A percentile compares a stretch with the other conserved stretches of the same genome.
Evolutionary conservation across 2,113 vertebrate species (phyloP).

Genomic region (Brachyistius frenatus): DNA sequence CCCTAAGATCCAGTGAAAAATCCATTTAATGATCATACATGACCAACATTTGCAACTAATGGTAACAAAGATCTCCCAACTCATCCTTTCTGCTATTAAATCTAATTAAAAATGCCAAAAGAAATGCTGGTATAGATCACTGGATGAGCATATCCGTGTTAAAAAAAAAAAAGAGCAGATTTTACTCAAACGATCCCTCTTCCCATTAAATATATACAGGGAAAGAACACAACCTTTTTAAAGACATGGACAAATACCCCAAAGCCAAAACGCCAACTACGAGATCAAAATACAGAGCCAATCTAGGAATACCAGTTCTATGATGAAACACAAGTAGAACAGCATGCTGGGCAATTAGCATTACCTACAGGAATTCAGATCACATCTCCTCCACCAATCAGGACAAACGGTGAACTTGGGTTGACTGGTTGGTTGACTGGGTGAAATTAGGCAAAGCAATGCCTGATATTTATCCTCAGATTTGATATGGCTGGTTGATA

Average conservation of each 20-base stretch:
- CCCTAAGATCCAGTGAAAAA: not conserved
- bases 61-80: not conserved
- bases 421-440: constrained; percentile 72
- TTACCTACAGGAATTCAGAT: constrained; percentile 69
- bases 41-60: not conserved
- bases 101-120: not conserved
- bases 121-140: not conserved
- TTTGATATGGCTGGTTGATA: constrained; percentile 70
- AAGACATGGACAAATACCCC: not conserved
- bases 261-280: not conserved
- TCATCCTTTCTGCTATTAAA: not conserved
- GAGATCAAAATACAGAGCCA: not conserved
- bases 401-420: constrained; percentile 53
- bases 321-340: constrained; percentile 59
- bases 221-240: not conserved
- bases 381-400: constrained; percentile 64
- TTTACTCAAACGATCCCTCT: constrained; percentile 16
- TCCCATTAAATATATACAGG: not conserved
- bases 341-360: constrained; percentile 74
- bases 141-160: not conserved
- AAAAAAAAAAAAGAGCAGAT: too few relatives aligned
- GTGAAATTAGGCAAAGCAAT: constrained; percentile 78
- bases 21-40: not conserved
- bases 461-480: constrained; percentile 68
- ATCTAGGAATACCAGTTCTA: constrained; percentile 53